Evolutionary conservation across 1,140 invertebrate genomes (phyloP).

Genomic region (roundworm (Caenorhabditis elegans)): WBcel235 BX284605.5:18925001-18925500

Average conservation of each 20-base stretch:
- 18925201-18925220: too few relatives aligned
- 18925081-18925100: background rate
- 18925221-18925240: too few relatives aligned
- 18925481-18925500: slow-evolving; percentile 71
- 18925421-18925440: slow-evolving; percentile 84
- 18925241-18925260: too few relatives aligned
- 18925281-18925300: too few relatives aligned
- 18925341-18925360: background rate
- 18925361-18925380: background rate
- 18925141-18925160: too few relatives aligned
- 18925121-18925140: too few relatives aligned
- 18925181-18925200: too few relatives aligned
- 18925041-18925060: too few relatives aligned
- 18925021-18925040: background rate
- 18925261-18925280: too few relatives aligned
- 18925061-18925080: too few relatives aligned
- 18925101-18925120: background rate
- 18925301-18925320: slow-evolving; percentile 34
- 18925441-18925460: slow-evolving; percentile 91
- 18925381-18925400: slow-evolving; percentile 69
- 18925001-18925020: background rate
- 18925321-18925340: background rate
- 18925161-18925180: too few relatives aligned
- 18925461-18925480: slow-evolving; percentile 84
- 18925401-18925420: slow-evolving; percentile 81